Evolutionary conservation across 2,888 invertebrate species (phyloP), one percentile per base, ranked within the genome.

Genomic region (Cotesia congregata): DNA sequence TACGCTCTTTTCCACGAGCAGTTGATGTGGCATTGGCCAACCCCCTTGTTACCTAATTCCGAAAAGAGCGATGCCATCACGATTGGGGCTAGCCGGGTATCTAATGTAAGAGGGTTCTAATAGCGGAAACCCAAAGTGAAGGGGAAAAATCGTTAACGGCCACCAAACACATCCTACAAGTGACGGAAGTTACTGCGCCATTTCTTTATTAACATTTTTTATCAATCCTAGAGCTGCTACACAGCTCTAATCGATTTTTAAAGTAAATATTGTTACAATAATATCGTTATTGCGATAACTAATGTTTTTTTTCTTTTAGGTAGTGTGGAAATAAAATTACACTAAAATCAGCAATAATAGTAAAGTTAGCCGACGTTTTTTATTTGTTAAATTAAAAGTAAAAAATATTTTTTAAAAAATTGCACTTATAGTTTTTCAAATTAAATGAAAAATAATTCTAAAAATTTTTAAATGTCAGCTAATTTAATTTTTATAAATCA

Each of bases 111-210:
- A 68, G 62, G 72, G 69, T 64, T 68, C 64, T 40, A 73, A 77
- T 73, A 77, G 65, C 73, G 77, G 77, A 77, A 77, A 77, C 64
- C 6, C 59, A 67, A 65, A 74, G 73, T 67, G 73, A 73, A 74
- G 73, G 73, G 73, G 77, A 64, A 65, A 73, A 74, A 77, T 77
- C 77, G 73, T 77, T 77, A 77, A 65, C 62, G 41, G 69, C 69
- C 64, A 50, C 50, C 9, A 50, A 50, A 50, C 30, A 50, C 12
- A 50, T 50, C 50, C 7, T n/a, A 61, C 64, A 60, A 30, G 64
- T 50, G 72, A 65, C 73, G 74, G 77, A 77, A 77, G 73, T 74
- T 74, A 69, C 69, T 70, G 73, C 77, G 77, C 77, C 77, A 77
- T 77, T 77, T 74, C 60, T n/a, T 39, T 38, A 73, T 69, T 65